Evolutionary conservation across 1,140 invertebrate species (phyloP).

Genomic region (Drosophila watanabei): DNA sequence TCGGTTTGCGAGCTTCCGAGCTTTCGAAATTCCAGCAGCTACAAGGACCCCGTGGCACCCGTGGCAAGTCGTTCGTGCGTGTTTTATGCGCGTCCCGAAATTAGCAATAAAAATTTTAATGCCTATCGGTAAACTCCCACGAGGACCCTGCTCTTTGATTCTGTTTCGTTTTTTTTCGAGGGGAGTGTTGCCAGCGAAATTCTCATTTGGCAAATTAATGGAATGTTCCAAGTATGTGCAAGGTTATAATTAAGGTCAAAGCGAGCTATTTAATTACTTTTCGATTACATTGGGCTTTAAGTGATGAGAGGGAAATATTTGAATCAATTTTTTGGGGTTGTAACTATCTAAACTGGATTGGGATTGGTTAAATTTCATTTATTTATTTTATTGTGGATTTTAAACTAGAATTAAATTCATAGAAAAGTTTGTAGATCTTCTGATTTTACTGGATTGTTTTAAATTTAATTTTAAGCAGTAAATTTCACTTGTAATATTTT

Average conservation of each 20-base stretch:
- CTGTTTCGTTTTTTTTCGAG: slow-evolving; percentile 7
- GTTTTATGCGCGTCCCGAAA: slow-evolving; percentile 71
- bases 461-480: too few species aligned
- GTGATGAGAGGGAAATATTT: background rate
- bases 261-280: background rate
- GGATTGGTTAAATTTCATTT: too few species aligned
- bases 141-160: slow-evolving; percentile 13
- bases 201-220: slow-evolving; percentile 34
- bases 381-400: background rate
- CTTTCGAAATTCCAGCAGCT: background rate
- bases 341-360: too few species aligned
- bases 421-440: too few species aligned
- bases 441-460: too few species aligned
- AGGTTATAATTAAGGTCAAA: slow-evolving; percentile 19
- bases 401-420: background rate
- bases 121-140: slow-evolving; percentile 45
- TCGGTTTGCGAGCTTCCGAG: background rate
- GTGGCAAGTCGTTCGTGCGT: slow-evolving; percentile 61
- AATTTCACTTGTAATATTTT: too few species aligned
- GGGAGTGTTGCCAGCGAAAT: slow-evolving; percentile 1
- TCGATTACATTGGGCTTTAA: background rate
- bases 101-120: slow-evolving; percentile 82
- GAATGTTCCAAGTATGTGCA: slow-evolving; percentile 15
- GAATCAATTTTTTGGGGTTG: background rate
- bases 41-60: slow-evolving; percentile 5